Base-by-base conservation (phyloP, 2,888 invertebrate species). In the Eutolmus rufibarbis region DNA sequence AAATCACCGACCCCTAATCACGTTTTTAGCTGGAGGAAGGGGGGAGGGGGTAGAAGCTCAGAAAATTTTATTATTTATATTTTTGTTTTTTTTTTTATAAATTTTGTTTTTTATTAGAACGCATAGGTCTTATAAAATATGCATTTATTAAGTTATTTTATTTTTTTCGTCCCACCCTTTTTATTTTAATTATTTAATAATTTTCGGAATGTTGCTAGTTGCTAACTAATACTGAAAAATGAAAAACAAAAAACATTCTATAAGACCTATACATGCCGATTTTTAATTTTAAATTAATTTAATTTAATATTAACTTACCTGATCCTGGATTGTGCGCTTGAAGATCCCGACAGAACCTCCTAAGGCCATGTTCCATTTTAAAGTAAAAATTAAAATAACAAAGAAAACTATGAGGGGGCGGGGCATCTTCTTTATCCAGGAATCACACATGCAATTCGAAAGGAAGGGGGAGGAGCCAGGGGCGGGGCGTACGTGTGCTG, bases 251-350 rank as follows among this genome's bases (percentile, higher is more conserved):
- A 37, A 40, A 40, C 1, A 66, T 84, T 74, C 84, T 84, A 66
- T 84, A 84, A 84, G 84, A 84, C 84, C 84, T 84, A 84, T 84
- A 74, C 84, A 84, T 84, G 84, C 84, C n/a, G 56, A 23, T 46
- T 46, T 16, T 14, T 16, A 19, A 23, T 40, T 37, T n/a, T 23
- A 78, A 34, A 34, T 31, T 46, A 46, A 5, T 16, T 46, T 46
- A 14, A 46, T 46, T 40, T 46, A 46, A 12, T 40, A 1, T 12
- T 40, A 40, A 40, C 40, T 40, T 12, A 40, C 5, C 5, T n/a
- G 2, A 14, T 51, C 51, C 51, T 51, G 51, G 51, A 51, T n/a
- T 51, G n/a, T 51, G 51, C 51, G 51, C 43, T 51, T 51, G 14
- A 51, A 16, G n/a, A n/a, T 51, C 51, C 51, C 51, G n/a, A 51